phyloP scores from a whole-genome alignment of 2,888 invertebrate genomes.

The Onchidella celtica region DNA sequence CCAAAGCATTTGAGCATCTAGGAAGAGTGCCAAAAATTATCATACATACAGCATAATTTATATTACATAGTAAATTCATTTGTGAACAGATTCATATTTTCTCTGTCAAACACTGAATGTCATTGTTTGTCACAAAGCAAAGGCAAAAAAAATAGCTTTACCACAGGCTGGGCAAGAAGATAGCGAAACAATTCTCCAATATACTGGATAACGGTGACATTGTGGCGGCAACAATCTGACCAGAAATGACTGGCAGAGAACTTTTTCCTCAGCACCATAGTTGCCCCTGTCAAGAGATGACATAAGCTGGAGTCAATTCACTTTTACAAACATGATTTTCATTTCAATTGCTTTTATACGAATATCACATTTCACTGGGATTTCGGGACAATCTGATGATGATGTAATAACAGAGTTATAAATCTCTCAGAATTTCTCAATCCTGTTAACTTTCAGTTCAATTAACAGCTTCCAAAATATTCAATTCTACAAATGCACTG shows the following conservation, averaged over 20 bases:
- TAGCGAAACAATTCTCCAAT: slow-evolving; percentile 83
- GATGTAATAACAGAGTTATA: no score
- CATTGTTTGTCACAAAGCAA: no score
- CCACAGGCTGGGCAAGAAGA: slow-evolving; percentile 80
- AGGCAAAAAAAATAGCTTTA: slow-evolving; percentile 49
- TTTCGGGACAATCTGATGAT: no score
- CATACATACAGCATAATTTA: no score
- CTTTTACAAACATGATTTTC: not conserved
- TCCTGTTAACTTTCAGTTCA: not conserved
- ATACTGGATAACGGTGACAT: slow-evolving; percentile 88
- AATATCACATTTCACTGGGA: no score
- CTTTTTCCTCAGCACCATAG: slow-evolving; percentile 91
- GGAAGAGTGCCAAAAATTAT: no score
- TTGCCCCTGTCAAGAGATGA: slow-evolving; percentile 86
- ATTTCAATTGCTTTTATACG: not conserved
- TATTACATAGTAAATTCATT: no score
- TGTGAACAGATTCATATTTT: no score
- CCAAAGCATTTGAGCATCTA: no score
- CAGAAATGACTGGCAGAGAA: slow-evolving; percentile 97
- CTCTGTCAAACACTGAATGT: no score
- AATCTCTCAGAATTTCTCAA: no score
- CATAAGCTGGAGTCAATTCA: slow-evolving; percentile 5
- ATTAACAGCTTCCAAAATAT: not conserved
- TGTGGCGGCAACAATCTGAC: slow-evolving; percentile 93
- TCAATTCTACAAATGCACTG: not conserved